Base-by-base conservation (phyloP, 30 jellyfish, hydroid and myxozoan genomes). In the Turritopsis dohrnii region DNA sequence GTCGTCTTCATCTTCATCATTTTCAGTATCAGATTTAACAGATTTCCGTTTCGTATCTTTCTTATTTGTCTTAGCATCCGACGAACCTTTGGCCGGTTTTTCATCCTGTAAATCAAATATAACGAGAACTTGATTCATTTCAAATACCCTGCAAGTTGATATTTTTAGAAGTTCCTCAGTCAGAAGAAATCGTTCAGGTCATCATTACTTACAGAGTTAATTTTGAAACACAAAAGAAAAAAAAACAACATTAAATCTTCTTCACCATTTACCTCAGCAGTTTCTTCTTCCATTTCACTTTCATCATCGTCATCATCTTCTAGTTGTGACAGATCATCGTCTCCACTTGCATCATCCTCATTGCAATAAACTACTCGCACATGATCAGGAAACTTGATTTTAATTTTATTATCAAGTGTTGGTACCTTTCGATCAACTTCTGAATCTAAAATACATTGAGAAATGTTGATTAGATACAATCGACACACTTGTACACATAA, bases 341-440 rank as follows among this genome's bases (percentile, higher is more conserved):
- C 94, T 21, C 85, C 96, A 28, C 83, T 95, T 66, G 80, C 96
- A 65, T 81, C 91, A 81, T 88, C 98, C 13, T 93, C 96, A 21
- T 85, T 91, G 29, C 84, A 85, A 29, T 88, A 86, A 27, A 93
- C 87, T 65, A 89, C 69, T 8, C 98, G 95, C 19, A 93, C 83
- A 65, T 93, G 98, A 69, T 93, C 96, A 24, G 98, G 98, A 74
- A 88, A 82, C 75, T 79, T 66, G 21, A 93, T 18, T 73, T 88
- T 88, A 76, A 93, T 93, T 71, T 83, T 71, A 29, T 96, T 88
- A 28, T 74, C 71, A 76, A 30, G 79, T 8, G 91, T 81, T 29
- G 98, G 98, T 81, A 84, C 83, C 53, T 28, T 27, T 3, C 87
- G 53, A n/a, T 52, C 80, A 30, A 53, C 54, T n/a, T 41, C 87